These are phyloP conservation scores for Nesometra sesokonis DNA, from an alignment of 35 echinoderm and acorn worm species.

Conservation along the genomic window DNA sequence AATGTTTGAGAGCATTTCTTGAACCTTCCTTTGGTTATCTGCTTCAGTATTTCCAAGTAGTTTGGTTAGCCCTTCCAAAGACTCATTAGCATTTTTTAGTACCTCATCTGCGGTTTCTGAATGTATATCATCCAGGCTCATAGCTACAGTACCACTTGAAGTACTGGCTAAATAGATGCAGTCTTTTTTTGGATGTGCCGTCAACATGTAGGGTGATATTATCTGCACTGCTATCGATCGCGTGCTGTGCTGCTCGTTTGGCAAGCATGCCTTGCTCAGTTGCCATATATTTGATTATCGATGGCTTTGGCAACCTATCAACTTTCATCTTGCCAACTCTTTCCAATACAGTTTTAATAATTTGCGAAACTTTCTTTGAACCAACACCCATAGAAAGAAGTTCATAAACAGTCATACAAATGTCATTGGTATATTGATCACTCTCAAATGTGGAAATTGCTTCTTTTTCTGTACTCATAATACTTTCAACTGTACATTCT, in stretches of 20 bases:
- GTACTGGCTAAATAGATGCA: slow-evolving; percentile 26
- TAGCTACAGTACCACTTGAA: slow-evolving; percentile 20
- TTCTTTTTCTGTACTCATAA: too few species aligned
- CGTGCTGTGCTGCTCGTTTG: background rate
- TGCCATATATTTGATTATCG: slow-evolving; percentile 50
- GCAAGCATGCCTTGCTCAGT: slow-evolving; percentile 54
- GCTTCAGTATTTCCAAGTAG: too few species aligned
- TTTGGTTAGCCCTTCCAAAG: too few species aligned
- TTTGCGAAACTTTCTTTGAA: slow-evolving; percentile 19
- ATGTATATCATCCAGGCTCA: slow-evolving; percentile 27
- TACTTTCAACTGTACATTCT: too few species aligned
- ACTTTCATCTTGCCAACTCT: slow-evolving; percentile 26
- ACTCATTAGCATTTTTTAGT: too few species aligned
- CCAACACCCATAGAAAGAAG: slow-evolving; percentile 55
- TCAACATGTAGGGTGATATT: too few species aligned
- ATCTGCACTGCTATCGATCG: background rate
- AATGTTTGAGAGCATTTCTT: too few species aligned
- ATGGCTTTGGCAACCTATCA: slow-evolving; percentile 28
- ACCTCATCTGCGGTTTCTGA: too few species aligned
- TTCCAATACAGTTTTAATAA: slow-evolving; percentile 23
- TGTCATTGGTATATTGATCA: slow-evolving; percentile 47
- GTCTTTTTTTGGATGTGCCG: too few species aligned
- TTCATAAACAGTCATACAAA: slow-evolving; percentile 27
- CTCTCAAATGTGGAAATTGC: too few species aligned
- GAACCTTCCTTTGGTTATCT: too few species aligned